Conservation (phyloP, 2,888 invertebrate species). For the Leptopilina myrica region DNA sequence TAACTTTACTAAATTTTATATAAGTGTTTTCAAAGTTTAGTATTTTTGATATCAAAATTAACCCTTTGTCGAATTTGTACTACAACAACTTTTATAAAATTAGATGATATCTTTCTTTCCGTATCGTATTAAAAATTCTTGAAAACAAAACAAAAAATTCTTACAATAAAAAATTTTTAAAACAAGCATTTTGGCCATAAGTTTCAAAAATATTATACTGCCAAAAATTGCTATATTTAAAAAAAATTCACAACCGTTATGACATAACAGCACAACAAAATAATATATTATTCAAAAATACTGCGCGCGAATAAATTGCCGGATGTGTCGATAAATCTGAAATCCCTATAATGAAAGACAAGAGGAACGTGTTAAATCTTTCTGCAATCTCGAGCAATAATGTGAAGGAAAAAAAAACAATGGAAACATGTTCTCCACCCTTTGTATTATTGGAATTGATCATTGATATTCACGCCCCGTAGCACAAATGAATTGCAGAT, state of each 20-base stretch:
- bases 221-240: background rate
- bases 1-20: too few species aligned
- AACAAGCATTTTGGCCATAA: too few species aligned
- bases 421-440: slow-evolving; percentile 21
- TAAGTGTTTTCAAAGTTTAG: too few species aligned
- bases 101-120: too few species aligned
- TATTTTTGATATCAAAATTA: too few species aligned
- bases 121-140: too few species aligned
- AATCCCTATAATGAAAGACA: background rate
- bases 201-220: too few species aligned
- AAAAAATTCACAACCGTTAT: background rate
- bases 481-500: slow-evolving; percentile 58
- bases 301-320: background rate
- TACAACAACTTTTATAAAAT: too few species aligned
- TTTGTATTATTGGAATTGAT: slow-evolving; percentile 46
- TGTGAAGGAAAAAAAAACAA: slow-evolving; percentile 25
- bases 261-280: slow-evolving; percentile 1
- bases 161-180: too few species aligned
- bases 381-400: slow-evolving; percentile 30
- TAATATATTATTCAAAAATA: background rate
- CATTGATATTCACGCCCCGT: slow-evolving; percentile 57
- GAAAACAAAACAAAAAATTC: too few species aligned
- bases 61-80: too few species aligned
- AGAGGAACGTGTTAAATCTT: slow-evolving; percentile 33
- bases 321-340: slow-evolving; percentile 29